These are phyloP conservation scores for Dryobotodes eremita DNA, from an alignment of 2,888 invertebrate species.

Conservation along the genomic window DNA sequence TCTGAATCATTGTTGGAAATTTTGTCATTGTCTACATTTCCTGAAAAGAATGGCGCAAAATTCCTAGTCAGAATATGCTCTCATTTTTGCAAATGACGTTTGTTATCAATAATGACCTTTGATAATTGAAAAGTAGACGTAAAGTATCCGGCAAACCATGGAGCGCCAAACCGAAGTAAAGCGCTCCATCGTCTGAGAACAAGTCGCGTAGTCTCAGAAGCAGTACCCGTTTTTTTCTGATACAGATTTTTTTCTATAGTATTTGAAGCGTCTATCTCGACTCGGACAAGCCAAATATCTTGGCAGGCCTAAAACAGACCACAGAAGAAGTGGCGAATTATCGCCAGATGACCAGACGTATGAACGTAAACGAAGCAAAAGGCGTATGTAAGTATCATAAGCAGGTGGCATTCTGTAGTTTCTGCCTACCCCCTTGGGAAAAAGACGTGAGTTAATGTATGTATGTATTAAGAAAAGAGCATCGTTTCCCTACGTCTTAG, in stretches of 20 bases:
- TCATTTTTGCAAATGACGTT: background rate
- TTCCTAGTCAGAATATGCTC: background rate
- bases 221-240: background rate
- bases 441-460: background rate
- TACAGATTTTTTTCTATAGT: background rate
- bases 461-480: background rate
- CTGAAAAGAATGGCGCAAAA: constrained; percentile 1
- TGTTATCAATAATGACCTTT: background rate
- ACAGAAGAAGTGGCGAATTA: background rate
- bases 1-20: constrained; percentile 48
- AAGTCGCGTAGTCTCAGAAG: background rate
- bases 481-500: background rate
- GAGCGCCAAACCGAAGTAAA: background rate
- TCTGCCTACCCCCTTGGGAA: too few species aligned
- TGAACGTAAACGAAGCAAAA: background rate
- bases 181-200: background rate
- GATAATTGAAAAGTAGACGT: background rate
- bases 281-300: background rate
- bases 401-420: background rate
- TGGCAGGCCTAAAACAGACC: background rate
- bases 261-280: background rate
- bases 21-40: constrained; percentile 39
- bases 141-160: background rate
- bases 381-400: background rate
- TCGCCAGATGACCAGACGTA: background rate